A percentile compares a stretch with the other conserved stretches of the same genome.
Conservation (phyloP, 2,113 vertebrate species). For the Jacana jacana region DNA sequence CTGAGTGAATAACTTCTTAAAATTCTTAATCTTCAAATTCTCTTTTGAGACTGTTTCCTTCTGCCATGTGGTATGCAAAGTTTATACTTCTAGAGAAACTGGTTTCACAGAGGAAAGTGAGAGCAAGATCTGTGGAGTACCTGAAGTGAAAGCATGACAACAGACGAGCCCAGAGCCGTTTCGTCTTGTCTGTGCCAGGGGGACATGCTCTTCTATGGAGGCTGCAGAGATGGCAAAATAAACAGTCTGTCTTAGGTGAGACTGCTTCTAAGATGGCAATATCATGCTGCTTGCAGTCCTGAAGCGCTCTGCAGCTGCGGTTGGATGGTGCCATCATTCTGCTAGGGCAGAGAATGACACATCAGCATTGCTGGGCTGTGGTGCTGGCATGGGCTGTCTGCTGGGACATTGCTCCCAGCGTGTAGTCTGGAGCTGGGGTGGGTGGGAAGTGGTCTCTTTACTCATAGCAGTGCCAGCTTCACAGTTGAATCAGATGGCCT, state of each 20-base stretch:
- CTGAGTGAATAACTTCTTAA: background rate
- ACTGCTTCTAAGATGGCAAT: background rate
- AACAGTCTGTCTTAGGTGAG: background rate
- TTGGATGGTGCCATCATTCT: background rate
- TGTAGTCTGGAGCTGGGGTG: too few relatives aligned
- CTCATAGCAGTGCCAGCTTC: background rate
- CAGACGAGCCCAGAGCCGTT: background rate
- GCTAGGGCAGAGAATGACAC: background rate
- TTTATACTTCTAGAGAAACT: background rate
- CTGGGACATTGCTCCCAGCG: accelerated
- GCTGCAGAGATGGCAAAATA: background rate
- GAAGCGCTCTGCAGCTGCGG: background rate
- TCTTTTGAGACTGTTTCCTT: background rate
- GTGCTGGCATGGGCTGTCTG: accelerated
- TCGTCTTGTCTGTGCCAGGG: accelerated
- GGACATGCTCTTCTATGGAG: background rate
- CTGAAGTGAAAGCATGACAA: background rate
- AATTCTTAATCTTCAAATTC: background rate
- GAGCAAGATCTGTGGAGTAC: background rate
- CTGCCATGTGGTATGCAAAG: background rate
- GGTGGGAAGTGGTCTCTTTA: background rate
- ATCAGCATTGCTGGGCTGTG: background rate
- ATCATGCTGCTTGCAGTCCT: background rate
- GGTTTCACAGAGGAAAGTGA: background rate
- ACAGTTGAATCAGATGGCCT: background rate